Evolutionary conservation across 2,113 vertebrate species (phyloP).

Genomic region (Daphoenositta chrysoptera): DNA sequence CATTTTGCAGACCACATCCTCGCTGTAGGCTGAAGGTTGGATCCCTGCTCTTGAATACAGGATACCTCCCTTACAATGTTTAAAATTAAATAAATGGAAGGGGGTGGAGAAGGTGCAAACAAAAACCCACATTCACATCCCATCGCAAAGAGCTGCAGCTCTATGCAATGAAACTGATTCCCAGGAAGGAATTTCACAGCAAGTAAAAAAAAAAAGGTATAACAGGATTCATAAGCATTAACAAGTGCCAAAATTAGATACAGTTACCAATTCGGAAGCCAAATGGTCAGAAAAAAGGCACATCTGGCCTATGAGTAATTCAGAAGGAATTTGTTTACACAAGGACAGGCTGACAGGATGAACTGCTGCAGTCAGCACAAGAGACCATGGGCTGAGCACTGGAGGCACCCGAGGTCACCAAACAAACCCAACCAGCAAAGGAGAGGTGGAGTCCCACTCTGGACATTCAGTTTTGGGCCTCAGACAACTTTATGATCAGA

Average conservation of each 20-base stretch:
- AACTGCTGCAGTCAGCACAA: constrained; percentile 9
- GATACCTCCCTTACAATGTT: not conserved
- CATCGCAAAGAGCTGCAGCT: not conserved
- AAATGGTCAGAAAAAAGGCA: constrained; percentile 43
- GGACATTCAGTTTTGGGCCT: not conserved
- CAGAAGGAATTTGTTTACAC: constrained; percentile 48
- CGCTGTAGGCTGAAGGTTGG: not conserved
- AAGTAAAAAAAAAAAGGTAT: not conserved
- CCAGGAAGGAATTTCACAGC: not conserved
- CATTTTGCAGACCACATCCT: not conserved
- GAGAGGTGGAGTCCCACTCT: not conserved
- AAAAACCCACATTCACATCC: not conserved
- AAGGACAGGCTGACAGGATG: not conserved
- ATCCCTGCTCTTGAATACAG: not conserved
- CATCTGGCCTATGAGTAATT: constrained; percentile 49
- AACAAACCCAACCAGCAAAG: not conserved
- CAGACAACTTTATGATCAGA: not conserved
- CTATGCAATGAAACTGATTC: not conserved
- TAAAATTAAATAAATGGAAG: not conserved
- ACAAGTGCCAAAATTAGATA: constrained; percentile 6
- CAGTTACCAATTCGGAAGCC: not conserved
- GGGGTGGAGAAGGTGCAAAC: not conserved
- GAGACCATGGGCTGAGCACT: not conserved
- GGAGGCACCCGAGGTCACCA: not conserved
- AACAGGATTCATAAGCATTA: not conserved